These are phyloP conservation scores for Sinopyrophorus schimmeli DNA, from an alignment of 2,888 invertebrate species.

Conservation along the genomic window DNA sequence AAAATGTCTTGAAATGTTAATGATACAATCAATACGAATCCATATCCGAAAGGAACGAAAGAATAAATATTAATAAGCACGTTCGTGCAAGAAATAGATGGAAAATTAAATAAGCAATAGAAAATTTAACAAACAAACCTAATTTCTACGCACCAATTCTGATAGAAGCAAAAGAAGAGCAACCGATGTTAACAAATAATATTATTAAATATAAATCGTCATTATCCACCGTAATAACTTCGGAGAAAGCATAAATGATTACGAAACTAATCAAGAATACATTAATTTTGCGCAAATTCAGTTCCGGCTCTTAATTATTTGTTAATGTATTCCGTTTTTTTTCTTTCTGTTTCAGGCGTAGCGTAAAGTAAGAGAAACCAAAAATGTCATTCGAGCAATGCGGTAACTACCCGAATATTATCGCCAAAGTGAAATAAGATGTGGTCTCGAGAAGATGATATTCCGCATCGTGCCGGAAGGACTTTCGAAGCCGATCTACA, in stretches of 20 bases:
- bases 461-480: slow-evolving; percentile 45
- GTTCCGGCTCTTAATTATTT: slow-evolving; percentile 9
- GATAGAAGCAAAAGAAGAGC: slow-evolving; percentile 3
- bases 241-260: too few relatives aligned
- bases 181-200: too few relatives aligned
- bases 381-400: background rate
- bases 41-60: too few relatives aligned
- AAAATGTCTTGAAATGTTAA: too few relatives aligned
- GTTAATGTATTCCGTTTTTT: slow-evolving; percentile 4
- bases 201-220: too few relatives aligned
- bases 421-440: slow-evolving; percentile 35
- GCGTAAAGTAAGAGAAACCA: background rate
- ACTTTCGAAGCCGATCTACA: slow-evolving; percentile 49
- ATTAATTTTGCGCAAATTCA: slow-evolving; percentile 4
- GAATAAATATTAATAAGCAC: too few relatives aligned
- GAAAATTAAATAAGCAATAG: too few relatives aligned
- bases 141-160: slow-evolving; percentile 11
- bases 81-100: too few relatives aligned
- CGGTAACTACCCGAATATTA: too few relatives aligned
- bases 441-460: slow-evolving; percentile 48
- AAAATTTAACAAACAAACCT: too few relatives aligned
- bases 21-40: too few relatives aligned
- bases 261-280: slow-evolving; percentile 10
- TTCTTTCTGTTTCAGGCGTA: background rate
- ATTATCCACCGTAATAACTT: too few relatives aligned